These are phyloP conservation scores for Paralichthys olivaceus DNA, from an alignment of 2,113 vertebrate genomes.

Conservation along the genomic window DNA sequence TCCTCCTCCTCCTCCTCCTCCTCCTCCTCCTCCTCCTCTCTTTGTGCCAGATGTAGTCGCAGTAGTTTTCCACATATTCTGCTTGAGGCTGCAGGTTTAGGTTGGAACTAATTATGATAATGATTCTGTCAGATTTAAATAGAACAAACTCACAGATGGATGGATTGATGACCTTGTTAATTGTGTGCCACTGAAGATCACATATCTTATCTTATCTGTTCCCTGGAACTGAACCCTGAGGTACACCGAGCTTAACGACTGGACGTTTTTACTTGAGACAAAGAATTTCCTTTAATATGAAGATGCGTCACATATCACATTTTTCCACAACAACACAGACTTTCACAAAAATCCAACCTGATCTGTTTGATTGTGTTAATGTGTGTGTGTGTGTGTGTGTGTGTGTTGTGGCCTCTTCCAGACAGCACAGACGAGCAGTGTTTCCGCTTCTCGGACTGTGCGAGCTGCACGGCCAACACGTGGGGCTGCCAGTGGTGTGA, in stretches of 20 bases:
- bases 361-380: background rate
- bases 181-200: too few species aligned
- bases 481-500: conserved; percentile 97
- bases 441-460: conserved; percentile 90
- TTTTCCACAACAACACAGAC: too few species aligned
- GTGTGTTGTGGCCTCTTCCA: conserved; percentile 60
- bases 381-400: conserved; percentile 21
- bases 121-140: background rate
- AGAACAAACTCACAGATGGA: background rate
- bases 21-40: background rate
- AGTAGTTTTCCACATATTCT: conserved; percentile 1
- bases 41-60: conserved; percentile 25
- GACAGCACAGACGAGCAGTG: conserved; percentile 90
- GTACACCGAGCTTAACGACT: too few species aligned
- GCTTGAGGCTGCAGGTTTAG: background rate
- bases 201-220: too few species aligned
- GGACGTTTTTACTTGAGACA: background rate
- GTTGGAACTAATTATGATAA: background rate
- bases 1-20: background rate
- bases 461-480: conserved; percentile 93
- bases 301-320: too few species aligned
- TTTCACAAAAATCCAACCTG: too few species aligned
- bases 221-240: too few species aligned
- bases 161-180: too few species aligned
- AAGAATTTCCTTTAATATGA: too few species aligned